Percentiles rank a stretch among this genome's conserved stretches.
Conservation (phyloP, 2,888 invertebrate genomes). For the Polydrusus pterygomalis region DNA sequence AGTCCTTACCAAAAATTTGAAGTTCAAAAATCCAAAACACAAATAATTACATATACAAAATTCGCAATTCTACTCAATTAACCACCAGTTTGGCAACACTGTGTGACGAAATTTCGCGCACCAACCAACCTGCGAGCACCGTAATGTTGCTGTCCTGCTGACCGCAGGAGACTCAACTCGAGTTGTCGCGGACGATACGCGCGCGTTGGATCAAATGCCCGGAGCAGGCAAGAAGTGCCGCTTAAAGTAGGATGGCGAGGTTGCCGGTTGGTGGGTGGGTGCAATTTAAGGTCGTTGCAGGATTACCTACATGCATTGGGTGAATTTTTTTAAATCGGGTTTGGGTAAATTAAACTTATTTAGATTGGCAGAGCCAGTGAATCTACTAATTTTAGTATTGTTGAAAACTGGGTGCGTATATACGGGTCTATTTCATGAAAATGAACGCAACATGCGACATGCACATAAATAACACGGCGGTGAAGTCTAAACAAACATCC, state of each 20-base stretch:
- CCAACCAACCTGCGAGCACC: conserved; percentile 41
- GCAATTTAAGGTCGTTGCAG: conserved; percentile 49
- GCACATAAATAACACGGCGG: too few species aligned
- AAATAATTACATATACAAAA: conserved; percentile 19
- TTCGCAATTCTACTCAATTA: conserved; percentile 40
- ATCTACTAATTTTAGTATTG: too few species aligned
- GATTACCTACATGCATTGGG: conserved; percentile 21
- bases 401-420: too few species aligned
- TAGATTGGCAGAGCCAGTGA: too few species aligned
- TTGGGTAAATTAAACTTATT: not conserved
- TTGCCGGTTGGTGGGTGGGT: conserved; percentile 55
- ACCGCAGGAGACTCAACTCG: conserved; percentile 53
- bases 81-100: conserved; percentile 40
- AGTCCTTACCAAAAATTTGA: conserved; percentile 26
- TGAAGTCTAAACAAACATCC: too few species aligned
- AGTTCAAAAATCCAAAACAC: conserved; percentile 14
- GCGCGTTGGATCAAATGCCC: conserved; percentile 62
- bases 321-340: not conserved
- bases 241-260: conserved; percentile 59
- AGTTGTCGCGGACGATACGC: conserved; percentile 59
- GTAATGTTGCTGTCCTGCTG: conserved; percentile 54
- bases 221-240: conserved; percentile 51
- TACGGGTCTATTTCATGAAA: too few species aligned
- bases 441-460: too few species aligned
- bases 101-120: conserved; percentile 37